Conservation (phyloP, 2,113 vertebrate species). For the Equus przewalskii region DNA sequence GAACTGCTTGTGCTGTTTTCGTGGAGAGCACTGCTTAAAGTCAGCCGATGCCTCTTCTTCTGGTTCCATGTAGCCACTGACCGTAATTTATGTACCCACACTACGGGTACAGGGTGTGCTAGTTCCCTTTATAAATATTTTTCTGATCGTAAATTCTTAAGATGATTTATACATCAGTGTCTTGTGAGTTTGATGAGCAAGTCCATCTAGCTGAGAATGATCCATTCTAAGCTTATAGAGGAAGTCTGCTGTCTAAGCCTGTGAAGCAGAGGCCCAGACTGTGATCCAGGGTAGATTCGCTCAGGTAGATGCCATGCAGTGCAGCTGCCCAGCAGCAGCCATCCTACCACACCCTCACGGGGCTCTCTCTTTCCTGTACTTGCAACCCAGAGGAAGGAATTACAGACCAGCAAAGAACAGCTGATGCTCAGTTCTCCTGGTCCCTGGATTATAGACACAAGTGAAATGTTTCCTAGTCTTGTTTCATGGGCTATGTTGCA, state of each 20-base stretch:
- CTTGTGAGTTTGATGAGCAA: not conserved
- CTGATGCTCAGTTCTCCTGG: not conserved
- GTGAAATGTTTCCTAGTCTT: not conserved
- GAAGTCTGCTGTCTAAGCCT: not conserved
- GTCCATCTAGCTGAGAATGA: not conserved
- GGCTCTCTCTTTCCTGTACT: not conserved
- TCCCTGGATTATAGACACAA: not conserved
- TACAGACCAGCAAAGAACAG: not conserved
- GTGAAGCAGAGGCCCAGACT: not conserved
- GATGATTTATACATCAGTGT: not conserved
- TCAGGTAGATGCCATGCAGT: no score
- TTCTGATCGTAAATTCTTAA: not conserved
- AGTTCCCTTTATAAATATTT: not conserved
- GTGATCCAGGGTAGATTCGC: not conserved
- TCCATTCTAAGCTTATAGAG: not conserved
- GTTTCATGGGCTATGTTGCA: not conserved
- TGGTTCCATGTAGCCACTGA: not conserved
- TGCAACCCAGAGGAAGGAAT: not conserved
- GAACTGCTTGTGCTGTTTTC: not conserved
- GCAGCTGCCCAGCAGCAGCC: not conserved
- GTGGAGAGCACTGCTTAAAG: not conserved
- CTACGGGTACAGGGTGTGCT: no score
- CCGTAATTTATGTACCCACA: fast-evolving
- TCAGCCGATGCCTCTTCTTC: not conserved
- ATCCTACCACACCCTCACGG: not conserved